A percentile compares a stretch with the other conserved stretches of the same genome.
These are phyloP conservation scores for Cyrtodaria siliqua DNA, from an alignment of 2,888 invertebrate genomes.

Conservation along the genomic window DNA sequence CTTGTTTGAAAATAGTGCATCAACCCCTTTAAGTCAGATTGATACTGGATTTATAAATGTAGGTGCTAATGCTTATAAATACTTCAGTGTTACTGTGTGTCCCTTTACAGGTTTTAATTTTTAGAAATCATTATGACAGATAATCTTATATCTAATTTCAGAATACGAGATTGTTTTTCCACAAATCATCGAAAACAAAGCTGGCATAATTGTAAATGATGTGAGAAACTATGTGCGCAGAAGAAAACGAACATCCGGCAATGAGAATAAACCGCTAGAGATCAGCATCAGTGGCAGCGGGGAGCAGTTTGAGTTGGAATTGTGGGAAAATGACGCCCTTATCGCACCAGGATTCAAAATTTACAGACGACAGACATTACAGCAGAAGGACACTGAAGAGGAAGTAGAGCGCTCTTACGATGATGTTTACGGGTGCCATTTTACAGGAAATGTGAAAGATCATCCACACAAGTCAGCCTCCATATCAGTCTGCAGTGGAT, in stretches of 20 bases:
- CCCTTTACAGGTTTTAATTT: background rate
- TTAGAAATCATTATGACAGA: no score
- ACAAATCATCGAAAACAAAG: conserved; percentile 52
- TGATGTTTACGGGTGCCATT: conserved; percentile 65
- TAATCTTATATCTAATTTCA: conserved; percentile 48
- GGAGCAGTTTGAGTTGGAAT: conserved; percentile 71
- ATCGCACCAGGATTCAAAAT: conserved; percentile 78
- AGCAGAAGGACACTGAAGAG: conserved; percentile 29
- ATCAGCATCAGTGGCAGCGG: conserved; percentile 72
- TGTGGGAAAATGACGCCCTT: conserved; percentile 72
- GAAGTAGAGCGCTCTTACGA: conserved; percentile 22
- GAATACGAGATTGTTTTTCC: conserved; percentile 64
- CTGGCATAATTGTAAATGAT: conserved; percentile 50
- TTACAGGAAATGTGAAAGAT: conserved; percentile 65
- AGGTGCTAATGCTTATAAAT: no score
- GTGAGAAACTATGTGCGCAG: conserved; percentile 50
- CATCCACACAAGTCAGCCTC: conserved; percentile 65
- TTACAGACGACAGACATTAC: conserved; percentile 67
- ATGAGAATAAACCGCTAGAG: conserved; percentile 55
- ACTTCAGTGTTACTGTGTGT: no score
- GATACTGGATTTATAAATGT: no score
- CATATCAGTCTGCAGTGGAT: conserved; percentile 74
- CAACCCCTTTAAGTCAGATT: no score
- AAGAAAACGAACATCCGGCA: conserved; percentile 53
- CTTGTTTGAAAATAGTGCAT: no score